Percentiles rank a stretch among this genome's conserved stretches.
These are phyloP conservation scores for Rhamnusium bicolor DNA, from an alignment of 2,888 invertebrate genomes.

Conservation along the genomic window DNA sequence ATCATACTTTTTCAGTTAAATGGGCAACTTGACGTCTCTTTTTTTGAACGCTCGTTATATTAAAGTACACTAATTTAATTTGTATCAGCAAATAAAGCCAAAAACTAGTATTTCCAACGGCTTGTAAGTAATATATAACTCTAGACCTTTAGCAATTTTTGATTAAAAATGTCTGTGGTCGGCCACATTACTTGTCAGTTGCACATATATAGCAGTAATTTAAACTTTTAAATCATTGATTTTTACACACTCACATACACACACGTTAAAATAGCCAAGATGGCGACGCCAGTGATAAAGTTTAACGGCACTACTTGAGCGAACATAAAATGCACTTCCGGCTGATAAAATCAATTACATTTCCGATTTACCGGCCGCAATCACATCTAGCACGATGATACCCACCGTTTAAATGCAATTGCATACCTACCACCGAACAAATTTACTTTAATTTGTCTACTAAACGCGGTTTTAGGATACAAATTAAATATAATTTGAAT, in stretches of 20 bases:
- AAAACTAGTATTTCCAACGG: not conserved
- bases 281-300: slow-evolving; percentile 24
- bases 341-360: slow-evolving; percentile 63
- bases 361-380: slow-evolving; percentile 61
- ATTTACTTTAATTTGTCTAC: not conserved
- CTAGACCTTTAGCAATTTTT: slow-evolving; percentile 1
- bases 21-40: too few species aligned
- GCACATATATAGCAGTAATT: slow-evolving; percentile 12
- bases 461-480: not conserved
- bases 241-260: not conserved
- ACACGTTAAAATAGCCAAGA: slow-evolving; percentile 6
- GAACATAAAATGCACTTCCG: slow-evolving; percentile 59
- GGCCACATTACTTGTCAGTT: slow-evolving; percentile 1
- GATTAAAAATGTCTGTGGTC: not conserved
- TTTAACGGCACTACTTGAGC: slow-evolving; percentile 24
- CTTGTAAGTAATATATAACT: not conserved
- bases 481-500: too few species aligned
- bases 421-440: not conserved
- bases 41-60: too few species aligned
- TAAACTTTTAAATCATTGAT: slow-evolving; percentile 18
- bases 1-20: too few species aligned
- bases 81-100: not conserved
- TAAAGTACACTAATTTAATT: too few species aligned
- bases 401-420: slow-evolving; percentile 46
- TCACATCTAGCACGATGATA: slow-evolving; percentile 56